Evolutionary conservation across 2,888 invertebrate species (phyloP), one percentile per base, ranked within the genome.

Genomic region (Stratiomys singularior): DNA sequence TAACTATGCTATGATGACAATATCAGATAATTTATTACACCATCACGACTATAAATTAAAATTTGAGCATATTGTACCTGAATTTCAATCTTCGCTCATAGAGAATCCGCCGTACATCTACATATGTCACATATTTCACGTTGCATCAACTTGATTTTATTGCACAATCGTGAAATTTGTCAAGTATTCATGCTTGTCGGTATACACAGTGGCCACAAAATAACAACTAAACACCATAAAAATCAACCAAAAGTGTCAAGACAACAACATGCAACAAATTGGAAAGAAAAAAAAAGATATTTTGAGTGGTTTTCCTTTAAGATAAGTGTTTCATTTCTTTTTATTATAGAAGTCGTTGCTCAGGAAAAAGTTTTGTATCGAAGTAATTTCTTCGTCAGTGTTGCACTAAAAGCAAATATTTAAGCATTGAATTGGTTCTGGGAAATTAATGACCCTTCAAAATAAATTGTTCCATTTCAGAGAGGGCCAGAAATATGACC

Each of bases 381-480:
- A 28, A 67, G 44, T 28, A 37, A 37, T 46, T 46, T 15, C 37
- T 30, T 66, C 37, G 66, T 66, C 66, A 37, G 1, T 7, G 2
- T 18, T 56, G 28, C 27, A 52, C 56, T 72, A 56, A 72, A 72
- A 69, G 47, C 69, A 69, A 69, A 69, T 67, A 67, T 69, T 69
- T 72, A 52, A 47, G 56, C 56, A 56, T 56, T 72, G 25, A 72
- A 72, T 52, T 27, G 15, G 56, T 1, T 9, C 18, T n/a, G 4
- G 56, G 27, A 37, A 72, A 72, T 72, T 72, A 56, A 72, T 72
- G 52, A 72, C 7, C 13, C n/a, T 25, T 25, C 25, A 72, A 18
- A 56, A 72, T 72, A 72, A 21, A 56, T 52, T 15, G 37, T n/a
- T 28, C 66, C 4, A 37, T 66, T 28, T 15, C 5, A n/a, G 9